Conservation (phyloP, 1,140 invertebrate species). For the Zaprionus africanus region DNA sequence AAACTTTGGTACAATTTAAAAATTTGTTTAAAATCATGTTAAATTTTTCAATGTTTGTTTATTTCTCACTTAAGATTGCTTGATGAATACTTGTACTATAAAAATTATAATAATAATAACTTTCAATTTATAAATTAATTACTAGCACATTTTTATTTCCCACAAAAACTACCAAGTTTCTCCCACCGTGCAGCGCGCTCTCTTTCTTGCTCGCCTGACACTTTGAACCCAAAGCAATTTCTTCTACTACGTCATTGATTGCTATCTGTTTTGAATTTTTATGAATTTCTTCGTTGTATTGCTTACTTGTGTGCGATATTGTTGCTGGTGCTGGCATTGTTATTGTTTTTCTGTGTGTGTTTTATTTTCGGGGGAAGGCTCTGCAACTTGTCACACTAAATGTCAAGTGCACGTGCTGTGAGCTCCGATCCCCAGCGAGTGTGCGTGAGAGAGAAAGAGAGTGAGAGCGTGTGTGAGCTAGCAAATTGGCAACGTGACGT, state of each 20-base stretch:
- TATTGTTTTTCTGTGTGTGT: slow-evolving; percentile 13
- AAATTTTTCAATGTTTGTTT: no score
- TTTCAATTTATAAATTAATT: no score
- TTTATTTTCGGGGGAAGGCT: slow-evolving; percentile 23
- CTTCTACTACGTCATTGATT: slow-evolving; percentile 61
- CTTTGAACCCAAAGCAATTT: slow-evolving; percentile 20
- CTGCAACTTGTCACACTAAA: slow-evolving; percentile 66
- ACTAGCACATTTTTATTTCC: no score
- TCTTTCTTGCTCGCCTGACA: slow-evolving; percentile 5
- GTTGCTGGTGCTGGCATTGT: slow-evolving; percentile 44
- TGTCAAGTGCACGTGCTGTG: slow-evolving; percentile 77
- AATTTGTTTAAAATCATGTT: no score
- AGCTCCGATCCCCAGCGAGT: slow-evolving; percentile 5
- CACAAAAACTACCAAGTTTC: background rate
- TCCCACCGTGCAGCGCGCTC: slow-evolving; percentile 18
- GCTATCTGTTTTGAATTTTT: slow-evolving; percentile 71
- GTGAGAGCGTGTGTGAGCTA: slow-evolving; percentile 12
- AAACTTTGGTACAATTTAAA: no score
- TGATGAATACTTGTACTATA: no score
- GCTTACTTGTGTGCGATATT: background rate
- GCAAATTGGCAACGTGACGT: slow-evolving; percentile 67
- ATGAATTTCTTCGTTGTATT: slow-evolving; percentile 47
- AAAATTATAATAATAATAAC: no score
- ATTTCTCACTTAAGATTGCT: no score
- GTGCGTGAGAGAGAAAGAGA: slow-evolving; percentile 15